phyloP scores from a whole-genome alignment of 2,797 vertebrate species.

The Lates japonicus region DNA sequence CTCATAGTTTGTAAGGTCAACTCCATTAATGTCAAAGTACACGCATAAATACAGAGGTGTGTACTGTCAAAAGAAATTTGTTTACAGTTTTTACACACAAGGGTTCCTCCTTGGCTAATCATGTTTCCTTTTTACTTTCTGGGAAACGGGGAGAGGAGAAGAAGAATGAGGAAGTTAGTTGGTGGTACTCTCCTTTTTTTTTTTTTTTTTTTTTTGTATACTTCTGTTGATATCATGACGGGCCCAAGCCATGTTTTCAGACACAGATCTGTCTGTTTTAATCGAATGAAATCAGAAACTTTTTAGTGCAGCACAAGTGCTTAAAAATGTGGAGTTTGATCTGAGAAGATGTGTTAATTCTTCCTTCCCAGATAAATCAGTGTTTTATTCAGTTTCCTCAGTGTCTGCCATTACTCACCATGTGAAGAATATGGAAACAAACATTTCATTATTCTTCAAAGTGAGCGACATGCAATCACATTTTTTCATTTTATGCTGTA shows the following conservation, averaged over 20 bases:
- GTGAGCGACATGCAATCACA: neutral
- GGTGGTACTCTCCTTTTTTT: neutral
- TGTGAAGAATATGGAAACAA: too few species aligned
- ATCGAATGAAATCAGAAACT: neutral
- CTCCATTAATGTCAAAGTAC: neutral
- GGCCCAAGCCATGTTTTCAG: neutral
- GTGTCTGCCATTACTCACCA: neutral
- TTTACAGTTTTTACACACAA: neutral
- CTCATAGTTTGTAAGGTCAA: neutral
- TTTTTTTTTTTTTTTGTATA: neutral
- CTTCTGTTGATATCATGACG: conserved; percentile 1
- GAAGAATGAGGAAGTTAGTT: conserved; percentile 61
- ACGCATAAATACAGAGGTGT: neutral
- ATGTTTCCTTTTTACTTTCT: conserved; percentile 62
- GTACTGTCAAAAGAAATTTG: neutral
- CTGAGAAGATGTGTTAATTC: neutral
- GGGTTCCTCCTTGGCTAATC: conserved; percentile 22
- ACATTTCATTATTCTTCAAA: neutral
- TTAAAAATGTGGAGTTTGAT: neutral
- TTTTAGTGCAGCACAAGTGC: neutral
- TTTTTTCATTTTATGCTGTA: too few species aligned
- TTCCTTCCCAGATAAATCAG: neutral
- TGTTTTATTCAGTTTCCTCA: too few species aligned
- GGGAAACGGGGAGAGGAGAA: conserved; percentile 50
- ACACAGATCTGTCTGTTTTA: neutral